Evolutionary conservation across 2,888 invertebrate genomes (phyloP).

Genomic region (Neria commutata): DNA sequence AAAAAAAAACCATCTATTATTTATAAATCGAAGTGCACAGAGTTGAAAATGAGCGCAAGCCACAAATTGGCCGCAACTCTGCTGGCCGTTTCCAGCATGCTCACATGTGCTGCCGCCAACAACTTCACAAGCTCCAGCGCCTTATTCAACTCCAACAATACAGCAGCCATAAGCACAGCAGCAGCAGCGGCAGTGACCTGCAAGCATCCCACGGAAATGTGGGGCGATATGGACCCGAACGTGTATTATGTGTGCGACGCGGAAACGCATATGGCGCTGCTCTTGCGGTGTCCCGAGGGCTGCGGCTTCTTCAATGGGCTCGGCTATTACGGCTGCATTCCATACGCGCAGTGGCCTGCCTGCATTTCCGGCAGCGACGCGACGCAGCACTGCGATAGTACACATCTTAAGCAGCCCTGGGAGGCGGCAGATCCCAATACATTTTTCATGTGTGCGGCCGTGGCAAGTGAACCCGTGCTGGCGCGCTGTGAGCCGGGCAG

Average conservation of each 20-base stretch:
- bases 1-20: conserved; percentile 14
- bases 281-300: conserved; percentile 44
- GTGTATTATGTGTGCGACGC: conserved; percentile 49
- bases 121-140: neutral
- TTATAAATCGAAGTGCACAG: too few relatives aligned
- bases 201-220: conserved; percentile 46
- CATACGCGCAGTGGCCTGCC: conserved; percentile 51
- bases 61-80: neutral
- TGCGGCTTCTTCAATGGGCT: conserved; percentile 51
- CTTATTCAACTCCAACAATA: neutral
- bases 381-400: conserved; percentile 27
- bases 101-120: too few relatives aligned
- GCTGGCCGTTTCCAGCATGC: neutral
- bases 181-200: conserved; percentile 36
- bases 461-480: conserved; percentile 37
- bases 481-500: conserved; percentile 45
- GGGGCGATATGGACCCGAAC: conserved; percentile 54
- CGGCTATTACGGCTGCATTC: conserved; percentile 49
- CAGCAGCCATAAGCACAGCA: conserved; percentile 21
- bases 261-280: conserved; percentile 39
- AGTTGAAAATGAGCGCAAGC: neutral
- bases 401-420: conserved; percentile 45
- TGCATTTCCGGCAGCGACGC: conserved; percentile 32
- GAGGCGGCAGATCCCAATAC: conserved; percentile 48
- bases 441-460: conserved; percentile 49